These are phyloP conservation scores for Equus przewalskii DNA, from an alignment of 2,113 vertebrate genomes.

Conservation along the genomic window DNA sequence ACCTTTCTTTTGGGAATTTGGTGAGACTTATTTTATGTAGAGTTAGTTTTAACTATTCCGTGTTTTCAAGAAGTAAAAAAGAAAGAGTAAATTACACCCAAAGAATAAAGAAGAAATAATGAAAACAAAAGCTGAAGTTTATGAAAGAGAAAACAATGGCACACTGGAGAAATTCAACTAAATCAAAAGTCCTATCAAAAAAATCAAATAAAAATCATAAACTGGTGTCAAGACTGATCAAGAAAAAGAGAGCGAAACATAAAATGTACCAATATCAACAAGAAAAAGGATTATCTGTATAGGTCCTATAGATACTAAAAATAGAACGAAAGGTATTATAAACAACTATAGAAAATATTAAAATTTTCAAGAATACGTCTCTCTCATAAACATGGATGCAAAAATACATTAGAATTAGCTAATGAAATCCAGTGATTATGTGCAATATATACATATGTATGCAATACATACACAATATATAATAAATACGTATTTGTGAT, in stretches of 20 bases:
- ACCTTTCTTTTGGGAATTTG: not conserved
- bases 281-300: not conserved
- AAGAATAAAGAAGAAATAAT: not conserved
- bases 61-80: not conserved
- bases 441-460: not conserved
- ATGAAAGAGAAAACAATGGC: not conserved
- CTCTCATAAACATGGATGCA: not conserved
- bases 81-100: not conserved
- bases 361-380: not conserved
- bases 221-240: not conserved
- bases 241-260: not conserved
- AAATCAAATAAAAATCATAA: not conserved
- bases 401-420: conserved; percentile 8
- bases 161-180: not conserved
- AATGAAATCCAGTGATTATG: not conserved
- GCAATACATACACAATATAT: not conserved
- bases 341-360: not conserved
- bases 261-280: not conserved
- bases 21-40: not conserved
- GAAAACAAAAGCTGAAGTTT: not conserved
- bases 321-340: not conserved
- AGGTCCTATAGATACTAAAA: not conserved
- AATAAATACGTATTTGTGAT: not conserved
- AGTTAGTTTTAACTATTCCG: not conserved
- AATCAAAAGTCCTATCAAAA: not conserved